phyloP scores from a whole-genome alignment of 2,113 vertebrate genomes.

The Urocynchramus pylzowi region DNA sequence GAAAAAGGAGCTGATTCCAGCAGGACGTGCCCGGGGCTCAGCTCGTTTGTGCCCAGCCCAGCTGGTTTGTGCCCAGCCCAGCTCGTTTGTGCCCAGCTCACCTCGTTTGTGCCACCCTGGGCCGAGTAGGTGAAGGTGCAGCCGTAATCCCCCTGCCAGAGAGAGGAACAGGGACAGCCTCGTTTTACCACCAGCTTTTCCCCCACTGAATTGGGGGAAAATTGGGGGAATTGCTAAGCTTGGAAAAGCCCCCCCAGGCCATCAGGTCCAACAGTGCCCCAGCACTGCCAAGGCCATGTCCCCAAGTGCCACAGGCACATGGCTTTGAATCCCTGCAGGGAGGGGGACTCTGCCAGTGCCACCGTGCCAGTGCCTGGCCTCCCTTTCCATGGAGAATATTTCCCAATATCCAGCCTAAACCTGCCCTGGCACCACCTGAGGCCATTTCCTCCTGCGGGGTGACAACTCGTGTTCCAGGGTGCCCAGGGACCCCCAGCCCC shows the following conservation, averaged over 20 bases:
- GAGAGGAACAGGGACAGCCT: not conserved
- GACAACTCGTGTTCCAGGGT: fast-evolving
- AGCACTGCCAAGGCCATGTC: not conserved
- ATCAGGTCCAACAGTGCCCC: fast-evolving
- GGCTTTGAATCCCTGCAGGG: not conserved
- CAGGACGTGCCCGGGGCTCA: not conserved
- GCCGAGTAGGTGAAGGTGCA: slow-evolving; percentile 91
- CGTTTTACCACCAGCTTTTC: fast-evolving
- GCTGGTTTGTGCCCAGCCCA: slow-evolving; percentile 71
- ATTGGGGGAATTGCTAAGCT: not conserved
- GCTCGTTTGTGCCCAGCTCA: not conserved
- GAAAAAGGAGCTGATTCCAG: fast-evolving
- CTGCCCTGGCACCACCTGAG: not conserved
- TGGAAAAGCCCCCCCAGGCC: not conserved
- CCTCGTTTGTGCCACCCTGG: slow-evolving; percentile 85
- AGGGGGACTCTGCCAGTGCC: not conserved
- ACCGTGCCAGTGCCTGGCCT: not conserved
- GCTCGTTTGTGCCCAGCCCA: too few species aligned
- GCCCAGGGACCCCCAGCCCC: not conserved
- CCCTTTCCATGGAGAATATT: not conserved
- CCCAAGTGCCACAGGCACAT: not conserved
- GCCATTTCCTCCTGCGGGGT: not conserved
- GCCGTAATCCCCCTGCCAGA: slow-evolving; percentile 74
- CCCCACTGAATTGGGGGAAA: not conserved
- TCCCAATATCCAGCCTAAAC: not conserved